Percentiles rank a stretch among this genome's conserved stretches.
Conservation (phyloP, 2,113 vertebrate genomes). For the Plestiodon gilberti region DNA sequence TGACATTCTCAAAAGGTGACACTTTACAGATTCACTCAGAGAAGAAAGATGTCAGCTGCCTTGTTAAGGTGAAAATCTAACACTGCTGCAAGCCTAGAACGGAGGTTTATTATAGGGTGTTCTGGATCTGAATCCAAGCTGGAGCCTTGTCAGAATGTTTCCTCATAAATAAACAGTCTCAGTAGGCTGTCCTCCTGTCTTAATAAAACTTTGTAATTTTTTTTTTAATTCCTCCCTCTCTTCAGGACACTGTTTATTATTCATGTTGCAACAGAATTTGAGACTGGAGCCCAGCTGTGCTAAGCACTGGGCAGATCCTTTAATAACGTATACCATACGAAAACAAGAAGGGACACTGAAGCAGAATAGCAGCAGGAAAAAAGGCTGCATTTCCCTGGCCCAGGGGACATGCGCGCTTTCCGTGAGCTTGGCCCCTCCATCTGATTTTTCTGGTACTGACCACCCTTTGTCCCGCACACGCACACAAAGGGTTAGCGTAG, state of each 20-base stretch:
- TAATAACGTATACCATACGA: background rate
- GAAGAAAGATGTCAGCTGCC: constrained; percentile 2
- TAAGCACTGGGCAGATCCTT: background rate
- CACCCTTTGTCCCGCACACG: no score
- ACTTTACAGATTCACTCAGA: background rate
- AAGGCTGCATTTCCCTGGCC: no score
- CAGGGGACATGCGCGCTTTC: no score
- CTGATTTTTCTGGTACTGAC: no score
- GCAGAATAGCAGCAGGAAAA: no score
- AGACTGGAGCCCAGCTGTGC: background rate
- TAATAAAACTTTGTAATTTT: background rate
- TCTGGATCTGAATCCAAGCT: background rate
- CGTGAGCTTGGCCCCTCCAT: no score
- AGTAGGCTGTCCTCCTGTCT: background rate
- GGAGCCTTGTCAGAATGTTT: background rate
- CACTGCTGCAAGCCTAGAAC: background rate
- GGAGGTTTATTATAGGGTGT: background rate
- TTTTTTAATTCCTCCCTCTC: background rate
- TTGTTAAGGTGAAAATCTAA: constrained; percentile 29
- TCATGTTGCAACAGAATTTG: background rate
- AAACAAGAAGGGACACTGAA: background rate
- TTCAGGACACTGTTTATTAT: background rate
- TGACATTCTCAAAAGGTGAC: constrained; percentile 14
- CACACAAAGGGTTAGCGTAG: background rate
- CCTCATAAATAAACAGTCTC: background rate